Percentiles rank a stretch among this genome's conserved stretches.
Evolutionary conservation across 2,113 vertebrate genomes (phyloP).

Genomic region (Hippocampus barbouri): DNA sequence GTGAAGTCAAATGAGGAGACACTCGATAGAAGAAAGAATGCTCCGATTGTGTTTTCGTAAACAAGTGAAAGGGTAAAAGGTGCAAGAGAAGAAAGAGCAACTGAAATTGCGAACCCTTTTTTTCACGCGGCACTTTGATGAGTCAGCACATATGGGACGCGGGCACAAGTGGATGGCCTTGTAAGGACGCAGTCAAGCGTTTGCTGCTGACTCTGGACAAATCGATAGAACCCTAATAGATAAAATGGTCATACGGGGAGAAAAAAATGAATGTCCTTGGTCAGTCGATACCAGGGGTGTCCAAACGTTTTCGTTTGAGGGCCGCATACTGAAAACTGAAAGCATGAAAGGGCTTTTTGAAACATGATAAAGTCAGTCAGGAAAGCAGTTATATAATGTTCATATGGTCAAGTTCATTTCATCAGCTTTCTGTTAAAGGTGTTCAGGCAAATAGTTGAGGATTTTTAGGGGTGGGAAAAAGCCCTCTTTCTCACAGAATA

Average conservation of each 20-base stretch:
- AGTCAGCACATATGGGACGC: conserved; percentile 48
- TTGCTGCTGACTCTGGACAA: conserved; percentile 55
- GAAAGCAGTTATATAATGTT: too few relatives aligned
- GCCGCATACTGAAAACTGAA: too few relatives aligned
- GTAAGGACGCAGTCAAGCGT: conserved; percentile 53
- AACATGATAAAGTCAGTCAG: too few relatives aligned
- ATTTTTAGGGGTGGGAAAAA: too few relatives aligned
- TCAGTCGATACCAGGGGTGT: conserved; percentile 2
- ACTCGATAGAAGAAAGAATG: background rate
- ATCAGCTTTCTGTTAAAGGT: too few relatives aligned
- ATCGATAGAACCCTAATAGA: conserved; percentile 44
- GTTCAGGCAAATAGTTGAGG: too few relatives aligned
- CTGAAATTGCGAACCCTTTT: conserved; percentile 39
- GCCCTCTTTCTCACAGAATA: too few relatives aligned
- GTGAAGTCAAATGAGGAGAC: too few relatives aligned
- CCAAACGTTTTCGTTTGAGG: too few relatives aligned
- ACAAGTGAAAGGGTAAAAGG: background rate
- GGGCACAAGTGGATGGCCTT: conserved; percentile 40
- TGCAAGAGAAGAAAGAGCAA: conserved; percentile 16
- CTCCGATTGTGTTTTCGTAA: background rate
- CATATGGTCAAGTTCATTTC: too few relatives aligned
- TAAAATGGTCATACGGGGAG: conserved; percentile 38
- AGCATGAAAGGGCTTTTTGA: too few relatives aligned
- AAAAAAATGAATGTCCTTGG: conserved; percentile 39
- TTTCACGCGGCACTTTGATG: conserved; percentile 45